Evolutionary conservation across 2,113 vertebrate species (phyloP).

Genomic region (Castor canadensis): DNA sequence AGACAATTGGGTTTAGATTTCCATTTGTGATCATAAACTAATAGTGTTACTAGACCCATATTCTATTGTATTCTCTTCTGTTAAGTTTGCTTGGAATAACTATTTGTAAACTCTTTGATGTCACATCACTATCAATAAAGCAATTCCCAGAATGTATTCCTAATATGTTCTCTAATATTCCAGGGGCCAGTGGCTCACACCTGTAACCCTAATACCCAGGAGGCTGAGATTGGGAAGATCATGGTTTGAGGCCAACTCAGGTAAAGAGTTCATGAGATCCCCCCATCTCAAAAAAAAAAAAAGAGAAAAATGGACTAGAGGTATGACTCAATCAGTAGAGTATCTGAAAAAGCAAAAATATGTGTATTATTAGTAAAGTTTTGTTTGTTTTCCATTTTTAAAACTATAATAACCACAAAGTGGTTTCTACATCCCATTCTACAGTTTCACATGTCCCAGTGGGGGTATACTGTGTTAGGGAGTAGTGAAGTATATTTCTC

Average conservation of each 20-base stretch:
- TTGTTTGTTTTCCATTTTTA: slow-evolving; percentile 16
- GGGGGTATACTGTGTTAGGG: background rate
- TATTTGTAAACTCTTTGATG: slow-evolving; percentile 33
- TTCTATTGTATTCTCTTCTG: background rate
- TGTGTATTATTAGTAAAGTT: slow-evolving; percentile 28
- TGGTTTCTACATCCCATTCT: background rate
- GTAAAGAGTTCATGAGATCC: no score
- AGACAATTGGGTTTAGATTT: background rate
- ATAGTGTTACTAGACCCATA: background rate
- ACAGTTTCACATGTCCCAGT: background rate
- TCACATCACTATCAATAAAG: background rate
- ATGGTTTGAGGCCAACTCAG: no score
- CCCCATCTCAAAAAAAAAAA: no score
- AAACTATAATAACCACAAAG: background rate
- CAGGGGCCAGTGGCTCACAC: no score
- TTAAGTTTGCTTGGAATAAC: background rate
- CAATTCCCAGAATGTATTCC: background rate
- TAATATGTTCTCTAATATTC: no score
- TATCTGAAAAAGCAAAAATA: no score
- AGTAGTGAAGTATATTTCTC: background rate
- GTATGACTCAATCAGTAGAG: no score
- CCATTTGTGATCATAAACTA: background rate
- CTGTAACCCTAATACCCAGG: no score
- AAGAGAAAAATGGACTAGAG: no score
- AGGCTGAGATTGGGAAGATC: no score